Conservation (phyloP, 1,140 invertebrate species). For the Pygmarrhopalites habei region DNA sequence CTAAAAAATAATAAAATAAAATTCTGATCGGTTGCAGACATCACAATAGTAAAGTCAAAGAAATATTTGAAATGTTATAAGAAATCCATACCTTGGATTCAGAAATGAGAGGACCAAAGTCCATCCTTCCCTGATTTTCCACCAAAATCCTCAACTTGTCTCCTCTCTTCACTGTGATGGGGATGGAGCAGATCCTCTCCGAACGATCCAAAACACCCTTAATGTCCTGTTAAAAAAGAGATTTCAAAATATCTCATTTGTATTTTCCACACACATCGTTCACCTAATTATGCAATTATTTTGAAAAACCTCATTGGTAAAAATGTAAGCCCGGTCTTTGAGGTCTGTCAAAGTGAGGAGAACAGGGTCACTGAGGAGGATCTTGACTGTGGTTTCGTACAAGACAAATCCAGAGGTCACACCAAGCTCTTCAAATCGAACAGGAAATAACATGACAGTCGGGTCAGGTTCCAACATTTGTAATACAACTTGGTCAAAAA, state of each 20-base stretch:
- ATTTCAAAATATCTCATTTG: background rate
- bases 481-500: constrained; percentile 12
- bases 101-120: constrained; percentile 54
- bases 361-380: constrained; percentile 47
- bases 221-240: constrained; percentile 41
- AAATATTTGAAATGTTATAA: too few relatives aligned
- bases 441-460: constrained; percentile 43
- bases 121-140: constrained; percentile 73
- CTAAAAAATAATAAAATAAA: too few relatives aligned
- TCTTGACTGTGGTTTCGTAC: constrained; percentile 57
- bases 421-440: constrained; percentile 56
- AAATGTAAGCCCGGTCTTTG: constrained; percentile 65
- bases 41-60: too few relatives aligned
- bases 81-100: constrained; percentile 29
- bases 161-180: constrained; percentile 49
- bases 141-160: constrained; percentile 61
- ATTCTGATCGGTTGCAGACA: too few relatives aligned
- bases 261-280: background rate
- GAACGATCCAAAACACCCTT: constrained; percentile 56
- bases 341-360: constrained; percentile 50
- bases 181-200: constrained; percentile 48
- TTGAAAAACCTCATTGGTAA: constrained; percentile 52
- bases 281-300: background rate
- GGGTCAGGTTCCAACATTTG: constrained; percentile 4
- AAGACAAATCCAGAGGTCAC: constrained; percentile 60